Conservation (phyloP, 2,113 vertebrate species). For the Pleuronectes platessa region DNA sequence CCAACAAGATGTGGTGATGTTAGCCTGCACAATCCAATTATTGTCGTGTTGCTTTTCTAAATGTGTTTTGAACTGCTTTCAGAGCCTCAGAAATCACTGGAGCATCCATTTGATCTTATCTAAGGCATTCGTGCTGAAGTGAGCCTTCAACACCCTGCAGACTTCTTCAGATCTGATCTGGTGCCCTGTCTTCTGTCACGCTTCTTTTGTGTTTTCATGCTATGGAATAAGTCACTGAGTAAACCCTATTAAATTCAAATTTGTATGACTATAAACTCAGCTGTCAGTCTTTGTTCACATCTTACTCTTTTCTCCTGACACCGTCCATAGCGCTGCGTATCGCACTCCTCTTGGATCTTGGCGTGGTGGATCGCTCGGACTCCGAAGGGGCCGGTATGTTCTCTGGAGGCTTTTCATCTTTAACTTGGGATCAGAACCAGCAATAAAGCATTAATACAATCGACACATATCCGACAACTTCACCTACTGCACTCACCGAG, state of each 20-base stretch:
- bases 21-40: slow-evolving; percentile 44
- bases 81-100: slow-evolving; percentile 32
- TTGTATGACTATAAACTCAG: background rate
- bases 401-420: slow-evolving; percentile 57
- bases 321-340: slow-evolving; percentile 73
- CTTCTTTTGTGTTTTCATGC: background rate
- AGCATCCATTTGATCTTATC: slow-evolving; percentile 19
- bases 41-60: slow-evolving; percentile 2
- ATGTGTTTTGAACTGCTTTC: slow-evolving; percentile 47
- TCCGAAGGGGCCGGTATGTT: slow-evolving; percentile 35
- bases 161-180: slow-evolving; percentile 5
- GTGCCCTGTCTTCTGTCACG: background rate
- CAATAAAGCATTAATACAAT: background rate
- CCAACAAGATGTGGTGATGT: slow-evolving; percentile 14
- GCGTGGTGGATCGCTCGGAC: slow-evolving; percentile 65
- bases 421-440: slow-evolving; percentile 43
- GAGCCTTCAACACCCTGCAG: slow-evolving; percentile 4
- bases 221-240: background rate
- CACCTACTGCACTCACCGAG: background rate
- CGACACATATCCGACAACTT: background rate
- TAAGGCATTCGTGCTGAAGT: slow-evolving; percentile 15
- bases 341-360: slow-evolving; percentile 73
- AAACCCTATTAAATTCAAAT: background rate
- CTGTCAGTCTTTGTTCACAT: background rate
- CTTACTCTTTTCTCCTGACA: slow-evolving; percentile 87